Evolutionary conservation across 2,888 invertebrate species (phyloP), one percentile per base, ranked within the genome.

Genomic region (Oegoconia quadripuncta): DNA sequence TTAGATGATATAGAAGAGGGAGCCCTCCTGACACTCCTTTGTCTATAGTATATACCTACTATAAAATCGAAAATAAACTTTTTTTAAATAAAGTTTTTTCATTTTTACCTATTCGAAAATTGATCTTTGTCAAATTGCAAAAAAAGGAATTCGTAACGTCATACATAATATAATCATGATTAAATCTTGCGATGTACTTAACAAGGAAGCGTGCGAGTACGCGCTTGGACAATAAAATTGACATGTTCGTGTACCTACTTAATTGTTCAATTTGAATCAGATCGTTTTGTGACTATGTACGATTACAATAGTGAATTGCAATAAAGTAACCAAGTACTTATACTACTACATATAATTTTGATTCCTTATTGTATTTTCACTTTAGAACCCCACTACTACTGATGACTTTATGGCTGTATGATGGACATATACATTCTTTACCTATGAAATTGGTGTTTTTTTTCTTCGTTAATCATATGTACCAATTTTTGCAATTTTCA

Each of bases 151-250:
- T 71, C 74, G 67, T 63, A 66, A 56, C 60, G 65, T 67, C 65
- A 66, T 76, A 80, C n/a, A n/a, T n/a, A n/a, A n/a, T n/a, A n/a
- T n/a, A n/a, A n/a, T 80, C 79, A 73, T 66, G 74, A 80, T 80
- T 74, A 74, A 73, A 74, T 79, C 73, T 64, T 52, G 53, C 53
- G 54, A 70, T 82, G 77, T 74, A 57, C 81, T n/a, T 74, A 83
- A 82, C 66, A 55, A 76, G 79, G 76, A 81, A 82, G 72, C 71
- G 73, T 68, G 62, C 46, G 48, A 71, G 73, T 68, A 62, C 46
- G 48, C 39, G 46, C 54, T 63, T 61, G 63, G 67, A 82, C 80
- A 80, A 78, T 83, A 56, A 68, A 78, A 80, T 74, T 74, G 74
- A 63, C 64, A 69, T 60, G 46, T 53, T 52, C 63, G n/a, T n/a